A percentile compares a stretch with the other conserved stretches of the same genome.
Conservation (phyloP, 1,140 invertebrate species). For the Drosophila rufa region DNA sequence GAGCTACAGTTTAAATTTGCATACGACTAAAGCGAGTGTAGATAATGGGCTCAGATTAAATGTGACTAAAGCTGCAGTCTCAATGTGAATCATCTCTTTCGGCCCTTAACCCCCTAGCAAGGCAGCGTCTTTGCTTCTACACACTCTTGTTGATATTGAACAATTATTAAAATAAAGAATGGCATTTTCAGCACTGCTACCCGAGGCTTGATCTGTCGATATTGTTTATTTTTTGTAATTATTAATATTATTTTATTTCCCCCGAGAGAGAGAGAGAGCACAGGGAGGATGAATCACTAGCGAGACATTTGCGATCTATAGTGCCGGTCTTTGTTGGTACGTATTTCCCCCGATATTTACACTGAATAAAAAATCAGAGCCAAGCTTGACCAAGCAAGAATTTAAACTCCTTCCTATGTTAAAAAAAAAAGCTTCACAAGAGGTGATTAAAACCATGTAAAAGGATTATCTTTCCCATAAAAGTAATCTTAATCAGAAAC, state of each 20-base stretch:
- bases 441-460: neutral
- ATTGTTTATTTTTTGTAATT: neutral
- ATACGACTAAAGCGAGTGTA: neutral
- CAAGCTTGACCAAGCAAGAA: neutral
- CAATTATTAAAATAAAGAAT: neutral
- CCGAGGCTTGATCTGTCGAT: conserved; percentile 2
- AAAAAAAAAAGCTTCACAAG: neutral
- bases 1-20: neutral
- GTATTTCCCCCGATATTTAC: conserved; percentile 15
- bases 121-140: too few relatives aligned
- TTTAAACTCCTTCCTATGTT: neutral
- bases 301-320: neutral
- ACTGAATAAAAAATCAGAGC: conserved; percentile 2
- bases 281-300: conserved; percentile 17
- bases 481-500: neutral
- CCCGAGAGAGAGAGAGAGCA: neutral
- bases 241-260: neutral
- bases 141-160: neutral
- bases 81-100: neutral
- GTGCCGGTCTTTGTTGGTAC: neutral
- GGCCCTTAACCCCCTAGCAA: neutral
- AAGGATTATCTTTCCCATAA: neutral
- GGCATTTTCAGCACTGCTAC: neutral
- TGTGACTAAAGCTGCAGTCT: too few relatives aligned
- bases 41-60: neutral